phyloP scores from a whole-genome alignment of 1,140 invertebrate genomes.

The Euura saliciscinereae region DNA sequence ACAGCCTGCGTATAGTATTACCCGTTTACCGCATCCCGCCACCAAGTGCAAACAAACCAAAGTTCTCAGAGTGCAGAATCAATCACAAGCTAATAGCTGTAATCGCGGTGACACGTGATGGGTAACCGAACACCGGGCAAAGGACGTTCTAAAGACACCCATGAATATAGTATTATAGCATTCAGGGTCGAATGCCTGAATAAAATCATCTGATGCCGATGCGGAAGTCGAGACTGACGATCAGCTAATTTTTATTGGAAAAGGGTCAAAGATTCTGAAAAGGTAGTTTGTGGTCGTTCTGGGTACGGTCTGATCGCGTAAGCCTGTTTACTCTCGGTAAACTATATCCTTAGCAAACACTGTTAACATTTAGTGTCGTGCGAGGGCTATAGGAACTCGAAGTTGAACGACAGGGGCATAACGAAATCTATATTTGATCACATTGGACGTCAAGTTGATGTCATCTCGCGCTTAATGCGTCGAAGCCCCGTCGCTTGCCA shows the following conservation, averaged over 20 bases:
- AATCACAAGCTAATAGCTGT: slow-evolving; percentile 31
- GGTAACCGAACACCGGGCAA: background rate
- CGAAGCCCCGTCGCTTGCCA: slow-evolving; percentile 2
- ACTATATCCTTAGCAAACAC: background rate
- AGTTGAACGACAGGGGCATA: background rate
- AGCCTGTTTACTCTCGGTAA: background rate
- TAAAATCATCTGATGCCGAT: background rate
- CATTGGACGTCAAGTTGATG: slow-evolving; percentile 1
- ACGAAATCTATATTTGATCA: slow-evolving; percentile 7
- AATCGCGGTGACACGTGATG: background rate
- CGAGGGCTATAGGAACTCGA: background rate
- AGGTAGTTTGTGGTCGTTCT: background rate
- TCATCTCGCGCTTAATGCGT: slow-evolving; percentile 6
- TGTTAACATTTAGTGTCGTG: slow-evolving; percentile 2
- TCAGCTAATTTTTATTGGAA: background rate
- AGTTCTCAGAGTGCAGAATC: slow-evolving; percentile 25
- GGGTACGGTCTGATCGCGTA: background rate
- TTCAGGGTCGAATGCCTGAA: background rate
- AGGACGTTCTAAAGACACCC: too few species aligned
- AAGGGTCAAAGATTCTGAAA: background rate
- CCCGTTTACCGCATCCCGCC: slow-evolving; percentile 12
- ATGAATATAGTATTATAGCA: background rate
- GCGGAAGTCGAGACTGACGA: background rate
- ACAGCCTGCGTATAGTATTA: slow-evolving; percentile 26
- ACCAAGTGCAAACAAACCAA: background rate